Percentiles rank a stretch among this genome's conserved stretches.
These are phyloP conservation scores for Spea multiplicata DNA, from an alignment of 2,113 vertebrate species.

Conservation along the genomic window DNA sequence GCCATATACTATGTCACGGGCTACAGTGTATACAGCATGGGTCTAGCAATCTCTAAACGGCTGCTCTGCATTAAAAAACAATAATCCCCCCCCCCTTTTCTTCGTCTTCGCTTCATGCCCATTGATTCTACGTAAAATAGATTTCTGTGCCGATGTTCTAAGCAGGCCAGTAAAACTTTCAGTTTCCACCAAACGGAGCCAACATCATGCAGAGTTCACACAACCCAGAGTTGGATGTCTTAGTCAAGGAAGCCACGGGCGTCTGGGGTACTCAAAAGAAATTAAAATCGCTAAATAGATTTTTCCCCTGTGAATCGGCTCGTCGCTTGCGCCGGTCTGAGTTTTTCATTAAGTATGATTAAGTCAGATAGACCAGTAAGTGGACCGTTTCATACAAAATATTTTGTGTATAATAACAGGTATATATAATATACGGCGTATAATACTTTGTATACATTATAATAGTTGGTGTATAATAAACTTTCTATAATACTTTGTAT, in stretches of 20 bases:
- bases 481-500: too few relatives aligned
- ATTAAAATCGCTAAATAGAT: slow-evolving; percentile 31
- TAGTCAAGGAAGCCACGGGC: slow-evolving; percentile 59
- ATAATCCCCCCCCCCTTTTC: neutral
- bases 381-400: too few relatives aligned
- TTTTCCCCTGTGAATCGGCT: neutral
- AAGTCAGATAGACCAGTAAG: slow-evolving; percentile 66
- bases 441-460: too few relatives aligned
- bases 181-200: slow-evolving; percentile 58
- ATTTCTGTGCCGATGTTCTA: slow-evolving; percentile 11
- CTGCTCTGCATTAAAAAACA: too few relatives aligned
- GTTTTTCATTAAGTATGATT: slow-evolving; percentile 63
- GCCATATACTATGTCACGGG: too few relatives aligned
- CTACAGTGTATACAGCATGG: too few relatives aligned
- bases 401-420: too few relatives aligned
- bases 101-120: neutral
- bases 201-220: slow-evolving; percentile 62
- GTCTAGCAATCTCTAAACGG: too few relatives aligned
- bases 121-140: slow-evolving; percentile 31
- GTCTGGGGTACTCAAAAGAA: slow-evolving; percentile 9
- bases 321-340: neutral
- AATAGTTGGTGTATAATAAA: too few relatives aligned
- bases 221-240: slow-evolving; percentile 53
- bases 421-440: too few relatives aligned
- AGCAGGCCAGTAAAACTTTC: slow-evolving; percentile 60